A percentile compares a stretch with the other conserved stretches of the same genome.
phyloP scores from a whole-genome alignment of 1,140 invertebrate species.

The Oedothorax gibbosus region DNA sequence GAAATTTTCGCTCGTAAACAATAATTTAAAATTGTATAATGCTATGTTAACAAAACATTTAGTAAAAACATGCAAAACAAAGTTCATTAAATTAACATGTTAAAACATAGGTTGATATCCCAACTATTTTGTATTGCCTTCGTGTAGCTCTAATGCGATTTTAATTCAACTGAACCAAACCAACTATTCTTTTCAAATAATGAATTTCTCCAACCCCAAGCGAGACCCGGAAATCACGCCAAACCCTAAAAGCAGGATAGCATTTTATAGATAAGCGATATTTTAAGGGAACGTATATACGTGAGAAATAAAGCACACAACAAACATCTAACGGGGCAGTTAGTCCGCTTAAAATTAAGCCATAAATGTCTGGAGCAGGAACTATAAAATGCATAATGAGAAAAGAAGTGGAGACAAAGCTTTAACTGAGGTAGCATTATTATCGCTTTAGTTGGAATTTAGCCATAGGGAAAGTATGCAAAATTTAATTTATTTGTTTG shows the following conservation, averaged over 20 bases:
- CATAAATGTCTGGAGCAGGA: constrained; percentile 37
- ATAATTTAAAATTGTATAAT: too few relatives aligned
- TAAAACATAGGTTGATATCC: too few relatives aligned
- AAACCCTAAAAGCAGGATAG: constrained; percentile 22
- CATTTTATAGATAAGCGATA: constrained; percentile 52
- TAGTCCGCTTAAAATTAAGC: constrained; percentile 36
- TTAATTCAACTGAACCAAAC: too few relatives aligned
- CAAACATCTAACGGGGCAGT: constrained; percentile 16
- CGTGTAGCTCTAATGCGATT: too few relatives aligned
- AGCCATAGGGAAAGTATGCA: constrained; percentile 28
- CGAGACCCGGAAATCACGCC: constrained; percentile 14
- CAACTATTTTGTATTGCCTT: too few relatives aligned
- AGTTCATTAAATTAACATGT: too few relatives aligned
- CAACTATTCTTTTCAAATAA: too few relatives aligned
- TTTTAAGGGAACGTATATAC: constrained; percentile 15
- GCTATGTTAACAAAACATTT: too few relatives aligned
- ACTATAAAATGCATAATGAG: constrained; percentile 47
- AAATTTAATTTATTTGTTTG: constrained; percentile 18
- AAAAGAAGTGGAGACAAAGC: constrained; percentile 22
- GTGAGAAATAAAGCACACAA: constrained; percentile 15
- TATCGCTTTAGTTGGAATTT: constrained; percentile 18
- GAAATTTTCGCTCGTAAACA: too few relatives aligned
- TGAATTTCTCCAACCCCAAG: too few relatives aligned
- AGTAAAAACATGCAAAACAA: too few relatives aligned
- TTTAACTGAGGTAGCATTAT: constrained; percentile 23